These are phyloP conservation scores for Phrynosoma platyrhinos DNA, from an alignment of 2,113 vertebrate species.

Conservation along the genomic window DNA sequence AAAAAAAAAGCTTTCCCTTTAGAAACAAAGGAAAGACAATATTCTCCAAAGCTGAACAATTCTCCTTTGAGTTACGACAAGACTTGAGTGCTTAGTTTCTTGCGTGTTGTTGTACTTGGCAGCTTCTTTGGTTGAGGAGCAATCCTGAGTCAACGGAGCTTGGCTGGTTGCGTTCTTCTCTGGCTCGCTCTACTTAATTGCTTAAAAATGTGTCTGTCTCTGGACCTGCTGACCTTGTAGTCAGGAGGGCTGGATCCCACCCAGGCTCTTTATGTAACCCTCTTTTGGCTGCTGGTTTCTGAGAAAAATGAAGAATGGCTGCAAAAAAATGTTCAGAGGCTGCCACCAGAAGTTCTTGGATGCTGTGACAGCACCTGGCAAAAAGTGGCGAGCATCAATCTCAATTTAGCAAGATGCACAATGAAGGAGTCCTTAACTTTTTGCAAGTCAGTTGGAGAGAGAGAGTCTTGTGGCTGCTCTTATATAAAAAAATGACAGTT, in stretches of 20 bases:
- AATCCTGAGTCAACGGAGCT: not conserved
- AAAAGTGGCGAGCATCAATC: not conserved
- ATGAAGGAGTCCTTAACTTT: no score
- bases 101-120: conserved; percentile 35
- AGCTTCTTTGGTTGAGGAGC: not conserved
- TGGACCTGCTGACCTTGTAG: not conserved
- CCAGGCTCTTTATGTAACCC: not conserved
- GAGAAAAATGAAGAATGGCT: not conserved
- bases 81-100: conserved; percentile 14
- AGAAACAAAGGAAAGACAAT: not conserved
- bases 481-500: no score
- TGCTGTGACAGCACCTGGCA: no score
- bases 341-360: no score
- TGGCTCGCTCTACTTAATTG: not conserved
- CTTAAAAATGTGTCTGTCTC: not conserved
- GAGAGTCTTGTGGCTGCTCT: no score
- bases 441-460: no score
- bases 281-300: no score
- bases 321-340: not conserved
- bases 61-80: conserved; percentile 24
- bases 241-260: not conserved
- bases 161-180: conserved; percentile 31
- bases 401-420: not conserved
- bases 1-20: no score
- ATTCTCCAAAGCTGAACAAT: conserved; percentile 14